Percentiles rank a stretch among this genome's conserved stretches.
Conservation (phyloP, 2,113 vertebrate genomes). For the Mus musculus region GRCm39 chr12:9049501-9050000, state of each 20-base stretch:
- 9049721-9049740: background rate
- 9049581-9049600: slow-evolving; percentile 58
- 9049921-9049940: background rate
- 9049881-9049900: background rate
- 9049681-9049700: slow-evolving; percentile 43
- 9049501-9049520: slow-evolving; percentile 49
- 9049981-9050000: background rate
- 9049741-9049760: background rate
- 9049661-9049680: slow-evolving; percentile 23
- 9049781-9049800: background rate
- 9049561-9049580: slow-evolving; percentile 45
- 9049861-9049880: background rate
- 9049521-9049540: slow-evolving; percentile 25
- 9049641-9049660: slow-evolving; percentile 52
- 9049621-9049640: slow-evolving; percentile 59
- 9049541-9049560: background rate
- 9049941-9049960: background rate
- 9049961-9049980: background rate
- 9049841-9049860: background rate
- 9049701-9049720: slow-evolving; percentile 36
- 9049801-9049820: background rate
- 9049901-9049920: too few species aligned
- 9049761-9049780: background rate
- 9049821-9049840: background rate
- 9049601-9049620: slow-evolving; percentile 45